These are phyloP conservation scores for Ichneumoninae sp. DNA, from an alignment of 2,888 invertebrate species.

Conservation along the genomic window DNA sequence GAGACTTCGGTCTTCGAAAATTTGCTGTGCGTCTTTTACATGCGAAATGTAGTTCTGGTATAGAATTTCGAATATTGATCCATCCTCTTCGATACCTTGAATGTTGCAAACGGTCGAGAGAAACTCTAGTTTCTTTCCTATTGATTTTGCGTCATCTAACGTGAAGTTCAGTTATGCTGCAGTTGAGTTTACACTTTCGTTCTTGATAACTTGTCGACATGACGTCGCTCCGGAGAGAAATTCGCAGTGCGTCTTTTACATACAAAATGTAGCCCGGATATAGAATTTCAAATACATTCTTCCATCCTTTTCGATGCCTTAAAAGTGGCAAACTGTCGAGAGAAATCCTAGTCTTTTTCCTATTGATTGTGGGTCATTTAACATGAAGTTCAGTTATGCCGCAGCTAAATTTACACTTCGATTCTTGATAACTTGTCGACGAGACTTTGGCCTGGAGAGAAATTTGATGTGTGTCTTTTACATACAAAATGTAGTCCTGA, in stretches of 20 bases:
- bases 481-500: too few relatives aligned
- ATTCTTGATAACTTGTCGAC: too few relatives aligned
- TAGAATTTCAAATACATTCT: too few relatives aligned
- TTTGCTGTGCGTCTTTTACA: background rate
- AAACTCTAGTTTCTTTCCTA: background rate
- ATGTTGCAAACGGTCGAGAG: background rate
- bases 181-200: background rate
- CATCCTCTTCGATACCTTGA: background rate
- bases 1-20: background rate
- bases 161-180: background rate
- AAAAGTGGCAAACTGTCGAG: too few relatives aligned
- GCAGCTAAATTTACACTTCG: too few relatives aligned
- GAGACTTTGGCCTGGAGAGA: too few relatives aligned
- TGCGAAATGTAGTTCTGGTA: background rate
- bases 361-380: too few relatives aligned
- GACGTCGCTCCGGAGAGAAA: too few relatives aligned
- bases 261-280: background rate
- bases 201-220: background rate
- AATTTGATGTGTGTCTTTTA: too few relatives aligned
- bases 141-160: background rate
- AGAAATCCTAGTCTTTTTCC: too few relatives aligned
- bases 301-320: too few relatives aligned
- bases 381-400: too few relatives aligned
- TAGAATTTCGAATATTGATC: background rate
- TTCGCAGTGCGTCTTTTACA: background rate